These are phyloP conservation scores for Hirtodrosophila duncani DNA, from an alignment of 2,888 invertebrate species.

Conservation along the genomic window DNA sequence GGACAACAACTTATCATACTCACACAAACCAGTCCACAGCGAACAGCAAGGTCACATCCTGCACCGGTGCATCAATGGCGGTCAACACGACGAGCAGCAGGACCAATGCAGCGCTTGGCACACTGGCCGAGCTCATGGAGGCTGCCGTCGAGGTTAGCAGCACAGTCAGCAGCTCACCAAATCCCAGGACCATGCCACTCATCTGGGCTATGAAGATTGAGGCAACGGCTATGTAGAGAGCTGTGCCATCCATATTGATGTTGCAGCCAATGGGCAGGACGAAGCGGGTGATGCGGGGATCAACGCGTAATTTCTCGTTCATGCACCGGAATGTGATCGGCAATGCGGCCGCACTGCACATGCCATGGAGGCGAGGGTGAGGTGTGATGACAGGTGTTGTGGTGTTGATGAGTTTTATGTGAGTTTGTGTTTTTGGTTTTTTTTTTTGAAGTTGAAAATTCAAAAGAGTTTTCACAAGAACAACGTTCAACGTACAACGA, in stretches of 20 bases:
- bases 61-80: constrained; percentile 88
- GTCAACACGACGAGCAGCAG: constrained; percentile 88
- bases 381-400: constrained; percentile 10
- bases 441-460: constrained; percentile 40
- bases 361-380: constrained; percentile 11
- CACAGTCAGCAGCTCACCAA: constrained; percentile 91
- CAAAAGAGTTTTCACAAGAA: constrained; percentile 41
- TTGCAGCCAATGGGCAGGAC: constrained; percentile 94
- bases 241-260: constrained; percentile 95
- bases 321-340: constrained; percentile 92
- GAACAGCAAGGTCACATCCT: constrained; percentile 89
- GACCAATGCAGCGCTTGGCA: constrained; percentile 91
- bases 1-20: constrained; percentile 77
- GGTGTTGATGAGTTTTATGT: constrained; percentile 14
- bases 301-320: constrained; percentile 89
- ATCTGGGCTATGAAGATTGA: constrained; percentile 92
- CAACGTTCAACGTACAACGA: too few species aligned
- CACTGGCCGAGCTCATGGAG: constrained; percentile 92
- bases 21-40: constrained; percentile 95
- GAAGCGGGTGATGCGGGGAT: constrained; percentile 90
- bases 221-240: constrained; percentile 91
- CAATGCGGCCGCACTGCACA: constrained; percentile 88
- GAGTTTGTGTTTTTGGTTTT: constrained; percentile 23
- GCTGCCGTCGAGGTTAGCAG: constrained; percentile 90
- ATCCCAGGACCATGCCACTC: constrained; percentile 88